phyloP scores from a whole-genome alignment of 2,888 invertebrate genomes.

The Leptinotarsa haldemani region DNA sequence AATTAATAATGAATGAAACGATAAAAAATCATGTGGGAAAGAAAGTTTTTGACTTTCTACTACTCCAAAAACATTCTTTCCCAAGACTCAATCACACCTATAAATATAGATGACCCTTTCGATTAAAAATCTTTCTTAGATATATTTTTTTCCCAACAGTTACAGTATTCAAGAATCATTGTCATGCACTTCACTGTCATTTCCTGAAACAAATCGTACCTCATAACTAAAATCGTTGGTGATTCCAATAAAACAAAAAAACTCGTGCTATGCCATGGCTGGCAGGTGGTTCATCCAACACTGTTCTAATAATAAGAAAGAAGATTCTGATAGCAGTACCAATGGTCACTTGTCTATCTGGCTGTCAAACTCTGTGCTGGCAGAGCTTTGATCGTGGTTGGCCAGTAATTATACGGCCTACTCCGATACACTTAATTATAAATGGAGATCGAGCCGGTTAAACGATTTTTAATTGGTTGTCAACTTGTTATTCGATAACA shows the following conservation, averaged over 20 bases:
- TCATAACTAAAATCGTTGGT: not conserved
- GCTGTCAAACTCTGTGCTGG: slow-evolving; percentile 57
- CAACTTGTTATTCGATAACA: slow-evolving; percentile 61
- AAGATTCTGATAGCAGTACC: slow-evolving; percentile 41
- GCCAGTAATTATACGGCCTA: slow-evolving; percentile 62
- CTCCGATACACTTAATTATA: slow-evolving; percentile 64
- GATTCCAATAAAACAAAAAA: slow-evolving; percentile 32
- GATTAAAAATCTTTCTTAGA: too few relatives aligned
- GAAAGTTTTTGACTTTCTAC: too few relatives aligned
- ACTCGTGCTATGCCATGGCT: slow-evolving; percentile 39
- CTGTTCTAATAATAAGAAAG: slow-evolving; percentile 42
- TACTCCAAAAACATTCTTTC: too few relatives aligned
- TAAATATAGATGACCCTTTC: too few relatives aligned
- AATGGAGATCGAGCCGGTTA: slow-evolving; percentile 61
- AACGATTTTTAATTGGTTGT: slow-evolving; percentile 65
- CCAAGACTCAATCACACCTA: too few relatives aligned
- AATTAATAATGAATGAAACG: too few relatives aligned
- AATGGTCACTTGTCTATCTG: slow-evolving; percentile 60
- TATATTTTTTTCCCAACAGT: too few relatives aligned
- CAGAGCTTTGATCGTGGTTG: slow-evolving; percentile 60
- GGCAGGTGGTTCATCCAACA: slow-evolving; percentile 50
- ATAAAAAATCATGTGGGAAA: too few relatives aligned
- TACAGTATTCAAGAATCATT: not conserved
- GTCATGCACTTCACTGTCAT: not conserved
- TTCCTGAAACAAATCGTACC: not conserved